A percentile compares a stretch with the other conserved stretches of the same genome.
phyloP scores from a whole-genome alignment of 1,140 invertebrate genomes.

The Panonychus citri region DNA sequence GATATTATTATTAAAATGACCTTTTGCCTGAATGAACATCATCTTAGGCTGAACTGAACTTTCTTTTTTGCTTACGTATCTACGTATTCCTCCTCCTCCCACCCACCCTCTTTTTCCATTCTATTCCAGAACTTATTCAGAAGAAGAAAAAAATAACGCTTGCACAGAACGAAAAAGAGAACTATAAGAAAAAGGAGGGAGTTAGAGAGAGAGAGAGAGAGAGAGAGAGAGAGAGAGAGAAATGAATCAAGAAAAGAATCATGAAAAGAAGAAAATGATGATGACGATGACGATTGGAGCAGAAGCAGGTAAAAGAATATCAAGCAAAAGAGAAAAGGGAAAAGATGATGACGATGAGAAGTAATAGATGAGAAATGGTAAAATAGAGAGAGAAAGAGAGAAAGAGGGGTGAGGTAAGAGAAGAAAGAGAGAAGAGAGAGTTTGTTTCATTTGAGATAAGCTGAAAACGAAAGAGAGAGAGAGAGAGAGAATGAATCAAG shows the following conservation, averaged over 20 bases:
- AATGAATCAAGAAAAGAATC: background rate
- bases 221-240: background rate
- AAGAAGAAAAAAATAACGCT: too few relatives aligned
- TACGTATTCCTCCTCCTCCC: too few relatives aligned
- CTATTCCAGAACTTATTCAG: too few relatives aligned
- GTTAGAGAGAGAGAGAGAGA: background rate
- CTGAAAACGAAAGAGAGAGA: too few relatives aligned
- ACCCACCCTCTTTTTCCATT: too few relatives aligned
- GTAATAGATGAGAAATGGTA: background rate
- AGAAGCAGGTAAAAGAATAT: background rate
- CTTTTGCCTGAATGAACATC: too few relatives aligned
- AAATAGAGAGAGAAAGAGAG: background rate
- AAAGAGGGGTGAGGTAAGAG: background rate
- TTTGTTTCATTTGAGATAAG: too few relatives aligned
- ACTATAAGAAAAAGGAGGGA: too few relatives aligned
- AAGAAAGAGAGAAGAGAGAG: background rate
- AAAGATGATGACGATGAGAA: background rate
- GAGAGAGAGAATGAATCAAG: background rate
- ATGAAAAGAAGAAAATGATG: background rate
- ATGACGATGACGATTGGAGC: background rate
- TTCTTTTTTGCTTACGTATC: too few relatives aligned
- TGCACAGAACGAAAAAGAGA: too few relatives aligned
- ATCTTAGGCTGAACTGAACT: too few relatives aligned
- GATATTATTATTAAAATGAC: too few relatives aligned
- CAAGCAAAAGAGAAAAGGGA: background rate